phyloP scores from a whole-genome alignment of 2,888 invertebrate genomes.

The Caenorhabditis sp. region DNA sequence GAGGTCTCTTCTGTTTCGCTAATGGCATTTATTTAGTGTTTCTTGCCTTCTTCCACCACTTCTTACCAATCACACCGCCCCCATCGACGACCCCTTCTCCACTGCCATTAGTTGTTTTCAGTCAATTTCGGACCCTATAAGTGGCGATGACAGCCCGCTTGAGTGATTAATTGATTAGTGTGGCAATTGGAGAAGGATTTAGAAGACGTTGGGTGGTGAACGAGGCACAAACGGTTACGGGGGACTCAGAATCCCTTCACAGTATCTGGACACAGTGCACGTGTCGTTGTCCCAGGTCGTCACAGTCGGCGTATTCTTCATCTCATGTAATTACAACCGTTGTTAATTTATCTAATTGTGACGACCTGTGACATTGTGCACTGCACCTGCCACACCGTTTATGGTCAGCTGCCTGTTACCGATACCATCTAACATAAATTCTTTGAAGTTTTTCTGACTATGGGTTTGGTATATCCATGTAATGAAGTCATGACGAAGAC shows the following conservation, averaged over 20 bases:
- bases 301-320: neutral
- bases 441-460: neutral
- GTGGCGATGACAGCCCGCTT: slow-evolving; percentile 62
- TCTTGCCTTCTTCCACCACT: slow-evolving; percentile 40
- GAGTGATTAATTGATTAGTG: slow-evolving; percentile 64
- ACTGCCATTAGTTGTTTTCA: slow-evolving; percentile 59
- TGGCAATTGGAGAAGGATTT: slow-evolving; percentile 43
- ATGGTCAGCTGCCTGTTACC: neutral
- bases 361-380: neutral
- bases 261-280: neutral
- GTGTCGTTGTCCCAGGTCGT: slow-evolving; percentile 11
- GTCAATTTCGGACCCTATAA: slow-evolving; percentile 62
- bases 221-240: too few relatives aligned
- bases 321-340: neutral
- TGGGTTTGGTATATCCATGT: slow-evolving; percentile 18
- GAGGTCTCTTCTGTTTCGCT: slow-evolving; percentile 50
- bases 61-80: slow-evolving; percentile 50
- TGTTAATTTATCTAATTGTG: neutral
- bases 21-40: slow-evolving; percentile 64
- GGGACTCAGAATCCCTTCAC: neutral
- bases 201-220: neutral
- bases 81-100: slow-evolving; percentile 33
- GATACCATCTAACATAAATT: neutral
- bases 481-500: slow-evolving; percentile 27
- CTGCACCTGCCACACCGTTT: neutral